A percentile compares a stretch with the other conserved stretches of the same genome.
Evolutionary conservation across 2,113 vertebrate genomes (phyloP).

Genomic region (Platycercus adscitus): DNA sequence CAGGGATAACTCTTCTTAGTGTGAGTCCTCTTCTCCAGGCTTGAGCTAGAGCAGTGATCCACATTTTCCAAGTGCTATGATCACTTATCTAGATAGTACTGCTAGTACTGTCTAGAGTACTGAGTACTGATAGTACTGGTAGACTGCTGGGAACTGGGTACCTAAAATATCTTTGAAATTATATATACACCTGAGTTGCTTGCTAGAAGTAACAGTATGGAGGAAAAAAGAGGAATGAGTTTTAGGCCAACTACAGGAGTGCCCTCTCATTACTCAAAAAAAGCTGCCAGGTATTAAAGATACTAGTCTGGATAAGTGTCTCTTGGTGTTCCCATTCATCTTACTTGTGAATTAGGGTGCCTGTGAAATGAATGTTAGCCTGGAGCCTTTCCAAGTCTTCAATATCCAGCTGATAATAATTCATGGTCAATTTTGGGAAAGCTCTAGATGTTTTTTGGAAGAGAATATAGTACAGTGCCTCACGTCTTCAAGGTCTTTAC

Average conservation of each 20-base stretch:
- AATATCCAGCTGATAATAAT: neutral
- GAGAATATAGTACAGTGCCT: neutral
- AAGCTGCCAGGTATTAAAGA: neutral
- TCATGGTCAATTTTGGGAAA: neutral
- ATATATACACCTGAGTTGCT: neutral
- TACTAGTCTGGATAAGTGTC: neutral
- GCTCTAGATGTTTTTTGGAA: neutral
- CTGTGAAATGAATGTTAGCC: neutral
- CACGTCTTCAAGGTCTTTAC: neutral
- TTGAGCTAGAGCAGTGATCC: neutral
- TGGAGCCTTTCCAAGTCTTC: neutral
- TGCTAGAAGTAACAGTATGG: neutral
- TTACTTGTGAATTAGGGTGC: neutral
- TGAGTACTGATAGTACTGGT: neutral
- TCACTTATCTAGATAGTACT: neutral
- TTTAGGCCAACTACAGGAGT: neutral
- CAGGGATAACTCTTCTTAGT: neutral
- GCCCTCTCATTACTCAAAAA: neutral
- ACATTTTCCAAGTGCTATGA: accelerated
- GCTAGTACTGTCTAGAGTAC: too few species aligned
- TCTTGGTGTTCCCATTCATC: neutral
- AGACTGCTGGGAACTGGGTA: neutral
- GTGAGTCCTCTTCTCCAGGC: neutral
- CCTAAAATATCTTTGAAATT: neutral
- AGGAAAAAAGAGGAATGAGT: neutral